phyloP scores from a whole-genome alignment of 2,888 invertebrate genomes.

The Rhopalosiphum nymphaeae region DNA sequence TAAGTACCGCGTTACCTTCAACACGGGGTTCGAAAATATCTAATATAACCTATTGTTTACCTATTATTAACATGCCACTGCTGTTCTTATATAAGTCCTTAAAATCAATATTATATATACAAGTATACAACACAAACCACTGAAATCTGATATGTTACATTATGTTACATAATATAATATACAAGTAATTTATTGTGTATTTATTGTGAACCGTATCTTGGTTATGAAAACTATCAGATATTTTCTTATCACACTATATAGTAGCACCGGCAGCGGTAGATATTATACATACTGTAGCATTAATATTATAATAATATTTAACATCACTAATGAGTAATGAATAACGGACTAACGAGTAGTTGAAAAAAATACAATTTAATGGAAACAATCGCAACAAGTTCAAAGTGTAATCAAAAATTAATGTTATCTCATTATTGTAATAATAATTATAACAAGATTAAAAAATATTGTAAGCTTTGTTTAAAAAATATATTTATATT shows the following conservation, averaged over 20 bases:
- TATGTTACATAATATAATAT: not conserved
- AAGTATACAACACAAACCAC: not conserved
- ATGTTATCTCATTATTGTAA: not conserved
- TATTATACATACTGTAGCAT: not conserved
- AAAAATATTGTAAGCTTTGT: not conserved
- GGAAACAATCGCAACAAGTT: not conserved
- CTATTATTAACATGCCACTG: constrained; percentile 13
- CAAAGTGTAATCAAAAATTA: not conserved
- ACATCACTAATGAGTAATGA: not conserved
- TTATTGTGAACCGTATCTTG: not conserved
- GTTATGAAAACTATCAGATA: not conserved
- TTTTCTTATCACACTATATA: not conserved
- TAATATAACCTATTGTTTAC: not conserved
- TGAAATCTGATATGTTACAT: constrained; percentile 22
- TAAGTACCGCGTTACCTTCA: not conserved
- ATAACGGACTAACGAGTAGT: not conserved
- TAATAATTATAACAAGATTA: not conserved
- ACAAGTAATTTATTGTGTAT: not conserved
- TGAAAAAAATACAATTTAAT: not conserved
- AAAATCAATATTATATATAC: constrained; percentile 28
- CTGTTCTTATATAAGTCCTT: not conserved
- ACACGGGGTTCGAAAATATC: not conserved
- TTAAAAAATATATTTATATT: not conserved
- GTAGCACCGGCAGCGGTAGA: not conserved
- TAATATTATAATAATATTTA: not conserved